Evolutionary conservation across 2,797 vertebrate species (phyloP).

Genomic region (Takifugu ocellatus): DNA sequence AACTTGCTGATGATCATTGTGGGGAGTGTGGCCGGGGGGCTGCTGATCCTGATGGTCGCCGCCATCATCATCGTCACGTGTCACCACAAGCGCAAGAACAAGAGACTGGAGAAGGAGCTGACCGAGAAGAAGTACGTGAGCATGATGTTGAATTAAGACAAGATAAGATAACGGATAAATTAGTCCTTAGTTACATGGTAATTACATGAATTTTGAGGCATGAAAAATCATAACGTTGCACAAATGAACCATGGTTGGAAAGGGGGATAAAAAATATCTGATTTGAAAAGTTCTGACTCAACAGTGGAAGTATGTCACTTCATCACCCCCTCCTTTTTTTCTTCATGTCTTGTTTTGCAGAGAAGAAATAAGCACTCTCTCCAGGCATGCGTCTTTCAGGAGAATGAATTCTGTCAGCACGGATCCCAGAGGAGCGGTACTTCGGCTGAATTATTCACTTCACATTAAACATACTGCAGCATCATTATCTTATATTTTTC

Average conservation of each 20-base stretch:
- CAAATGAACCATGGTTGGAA: not conserved
- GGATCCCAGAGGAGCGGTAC: constrained; percentile 66
- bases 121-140: constrained; percentile 78
- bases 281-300: not conserved
- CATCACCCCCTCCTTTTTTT: not conserved
- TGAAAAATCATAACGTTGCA: not conserved
- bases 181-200: constrained; percentile 1
- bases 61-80: constrained; percentile 79
- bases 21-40: constrained; percentile 67
- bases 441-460: constrained; percentile 15
- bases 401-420: constrained; percentile 74
- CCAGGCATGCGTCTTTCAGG: constrained; percentile 77
- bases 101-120: constrained; percentile 75
- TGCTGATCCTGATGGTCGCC: constrained; percentile 81
- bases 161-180: constrained; percentile 19
- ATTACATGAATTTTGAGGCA: constrained; percentile 12
- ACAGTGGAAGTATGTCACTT: no score
- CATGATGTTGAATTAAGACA: not conserved
- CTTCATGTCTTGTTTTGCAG: constrained; percentile 42
- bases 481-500: constrained; percentile 4
- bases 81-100: constrained; percentile 84
- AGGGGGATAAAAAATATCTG: not conserved
- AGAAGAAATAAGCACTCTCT: constrained; percentile 76
- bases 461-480: not conserved
- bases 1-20: constrained; percentile 77